Evolutionary conservation across 92 coral and sea anemone species (phyloP), one percentile per base, ranked within the genome.

Genomic region (Epizoanthus fatuus): DNA sequence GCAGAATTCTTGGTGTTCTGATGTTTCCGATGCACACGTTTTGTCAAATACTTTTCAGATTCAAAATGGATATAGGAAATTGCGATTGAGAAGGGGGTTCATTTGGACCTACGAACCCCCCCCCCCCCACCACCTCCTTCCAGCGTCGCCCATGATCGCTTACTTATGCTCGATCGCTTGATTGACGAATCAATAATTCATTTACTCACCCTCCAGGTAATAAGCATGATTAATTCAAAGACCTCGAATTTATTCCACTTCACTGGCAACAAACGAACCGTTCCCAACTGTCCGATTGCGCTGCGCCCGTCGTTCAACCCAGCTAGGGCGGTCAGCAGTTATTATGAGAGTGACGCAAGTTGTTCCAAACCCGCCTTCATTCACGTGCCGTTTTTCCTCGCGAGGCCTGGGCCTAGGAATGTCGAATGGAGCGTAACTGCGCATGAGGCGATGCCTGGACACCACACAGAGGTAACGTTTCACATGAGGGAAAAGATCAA

Each of bases 391-490:
- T 96, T 96, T 86, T 96, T 96, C 81, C 72, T 92, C 69, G 92
- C 95, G 74, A 96, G 86, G 68, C 89, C 92, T 4, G 99, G 99
- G 68, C 99, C 99, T 6, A 90, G 63, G 80, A 90, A 92, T 64
- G 91, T 90, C 51, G 99, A 95, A 63, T 94, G 94, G 96, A 92
- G 94, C 37, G 92, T 96, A 37, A 92, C 95, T 51, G 99, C 96
- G 4, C 99, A 96, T 85, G 99, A 96, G 85, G 91, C 96, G 25
- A 83, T 92, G 68, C 99, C 99, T 63, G 99, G 99, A 12, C 99
- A 96, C 84, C 94, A 94, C 78, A 90, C 92, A 44, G 98, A 96
- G 92, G 99, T 96, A 35, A 56, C 14, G 53, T 49, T 49, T 29
- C 3, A 78, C 35, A 25, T 19, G 0, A 22, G 40, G 70, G 47